Percentiles rank a stretch among this genome's conserved stretches.
These are phyloP conservation scores for Acomys russatus DNA, from an alignment of 2,797 vertebrate species.

Conservation along the genomic window DNA sequence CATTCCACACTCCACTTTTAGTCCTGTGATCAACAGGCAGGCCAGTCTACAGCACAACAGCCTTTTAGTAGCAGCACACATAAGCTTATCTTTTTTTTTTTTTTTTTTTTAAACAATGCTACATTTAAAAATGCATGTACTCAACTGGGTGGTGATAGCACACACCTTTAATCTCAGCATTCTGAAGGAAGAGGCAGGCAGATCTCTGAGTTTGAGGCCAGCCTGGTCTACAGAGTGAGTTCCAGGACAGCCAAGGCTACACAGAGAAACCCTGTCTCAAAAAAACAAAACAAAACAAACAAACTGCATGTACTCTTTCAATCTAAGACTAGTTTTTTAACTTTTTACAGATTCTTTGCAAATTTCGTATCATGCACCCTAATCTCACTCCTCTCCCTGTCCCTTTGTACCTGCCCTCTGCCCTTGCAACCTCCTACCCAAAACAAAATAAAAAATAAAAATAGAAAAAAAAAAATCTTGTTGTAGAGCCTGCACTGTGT, in stretches of 20 bases:
- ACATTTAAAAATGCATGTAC: neutral
- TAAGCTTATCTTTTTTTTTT: neutral
- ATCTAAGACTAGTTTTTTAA: too few relatives aligned
- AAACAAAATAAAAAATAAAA: neutral
- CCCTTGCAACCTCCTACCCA: neutral
- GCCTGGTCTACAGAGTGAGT: neutral
- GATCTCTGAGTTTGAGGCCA: neutral
- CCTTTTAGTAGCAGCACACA: neutral
- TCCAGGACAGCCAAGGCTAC: neutral
- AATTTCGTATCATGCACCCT: neutral
- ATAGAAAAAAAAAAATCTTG: neutral
- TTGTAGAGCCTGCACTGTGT: neutral
- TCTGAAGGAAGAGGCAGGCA: neutral
- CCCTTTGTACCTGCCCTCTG: neutral
- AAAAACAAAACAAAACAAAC: too few relatives aligned
- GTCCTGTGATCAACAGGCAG: neutral
- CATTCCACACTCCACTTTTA: too few relatives aligned
- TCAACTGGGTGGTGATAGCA: neutral
- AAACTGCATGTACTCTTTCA: neutral
- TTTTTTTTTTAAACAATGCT: neutral
- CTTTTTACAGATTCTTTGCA: neutral
- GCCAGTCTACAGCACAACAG: neutral
- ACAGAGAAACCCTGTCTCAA: neutral
- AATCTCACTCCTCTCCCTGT: neutral
- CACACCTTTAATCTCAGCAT: neutral